phyloP scores from a whole-genome alignment of 2,113 vertebrate species.

The Nansenia antarctica region DNA sequence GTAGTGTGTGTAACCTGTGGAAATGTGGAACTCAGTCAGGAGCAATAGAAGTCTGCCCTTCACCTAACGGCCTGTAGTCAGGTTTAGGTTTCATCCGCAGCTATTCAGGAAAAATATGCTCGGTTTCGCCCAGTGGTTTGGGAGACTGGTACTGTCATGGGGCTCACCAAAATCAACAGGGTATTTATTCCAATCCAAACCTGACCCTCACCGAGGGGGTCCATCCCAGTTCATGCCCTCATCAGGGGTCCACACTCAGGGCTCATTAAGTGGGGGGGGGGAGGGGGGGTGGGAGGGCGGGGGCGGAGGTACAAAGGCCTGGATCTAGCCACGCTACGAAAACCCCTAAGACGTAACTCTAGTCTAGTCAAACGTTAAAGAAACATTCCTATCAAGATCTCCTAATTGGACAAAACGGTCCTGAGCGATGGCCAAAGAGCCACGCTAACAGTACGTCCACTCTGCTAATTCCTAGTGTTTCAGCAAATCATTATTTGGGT shows the following conservation, averaged over 20 bases:
- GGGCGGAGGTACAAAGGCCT: constrained; percentile 4
- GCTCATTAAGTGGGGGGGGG: constrained; percentile 14
- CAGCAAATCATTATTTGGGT: constrained; percentile 35
- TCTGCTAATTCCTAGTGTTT: constrained; percentile 44
- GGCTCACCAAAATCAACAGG: constrained; percentile 57
- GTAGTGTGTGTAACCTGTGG: constrained; percentile 1
- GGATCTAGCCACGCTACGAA: no score
- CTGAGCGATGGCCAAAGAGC: constrained; percentile 44
- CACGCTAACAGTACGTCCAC: constrained; percentile 7
- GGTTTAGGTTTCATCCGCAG: constrained; percentile 43
- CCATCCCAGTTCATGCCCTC: constrained; percentile 33
- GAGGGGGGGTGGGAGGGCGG: no score
- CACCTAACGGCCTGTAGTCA: constrained; percentile 21
- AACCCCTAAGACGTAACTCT: constrained; percentile 15
- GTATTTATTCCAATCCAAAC: constrained; percentile 50
- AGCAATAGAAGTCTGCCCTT: neutral
- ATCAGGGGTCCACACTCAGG: neutral
- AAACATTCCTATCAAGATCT: constrained; percentile 34
- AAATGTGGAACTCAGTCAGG: constrained; percentile 5
- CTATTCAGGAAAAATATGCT: constrained; percentile 52
- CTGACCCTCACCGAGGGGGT: constrained; percentile 30
- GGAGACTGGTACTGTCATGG: constrained; percentile 38
- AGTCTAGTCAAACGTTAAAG: constrained; percentile 1
- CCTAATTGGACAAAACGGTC: constrained; percentile 57
- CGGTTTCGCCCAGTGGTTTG: constrained; percentile 41